These are phyloP conservation scores for Eremophila alpestris DNA, from an alignment of 2,797 vertebrate genomes.

Conservation along the genomic window DNA sequence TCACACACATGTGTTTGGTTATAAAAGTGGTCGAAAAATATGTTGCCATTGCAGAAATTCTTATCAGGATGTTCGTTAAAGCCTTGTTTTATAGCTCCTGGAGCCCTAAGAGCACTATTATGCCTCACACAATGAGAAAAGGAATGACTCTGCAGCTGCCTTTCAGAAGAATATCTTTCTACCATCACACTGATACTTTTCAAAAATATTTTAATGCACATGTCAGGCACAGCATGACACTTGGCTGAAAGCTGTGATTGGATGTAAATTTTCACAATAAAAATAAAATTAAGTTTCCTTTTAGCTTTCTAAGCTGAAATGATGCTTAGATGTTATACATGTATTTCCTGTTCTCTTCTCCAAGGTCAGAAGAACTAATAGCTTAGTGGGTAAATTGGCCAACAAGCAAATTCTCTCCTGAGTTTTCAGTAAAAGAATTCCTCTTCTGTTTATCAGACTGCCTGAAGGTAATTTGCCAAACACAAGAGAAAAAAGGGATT, in stretches of 20 bases:
- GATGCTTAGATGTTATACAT: background rate
- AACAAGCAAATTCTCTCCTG: background rate
- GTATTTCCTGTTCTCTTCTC: background rate
- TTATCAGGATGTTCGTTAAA: background rate
- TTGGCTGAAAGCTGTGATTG: background rate
- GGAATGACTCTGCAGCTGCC: background rate
- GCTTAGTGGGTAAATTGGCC: background rate
- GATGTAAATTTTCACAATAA: background rate
- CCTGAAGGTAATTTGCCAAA: background rate
- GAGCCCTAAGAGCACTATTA: background rate
- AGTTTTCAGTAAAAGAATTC: background rate
- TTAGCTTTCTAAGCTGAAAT: background rate
- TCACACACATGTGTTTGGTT: background rate
- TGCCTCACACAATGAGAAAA: background rate
- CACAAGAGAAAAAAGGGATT: background rate
- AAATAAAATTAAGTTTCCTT: background rate
- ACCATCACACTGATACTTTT: background rate
- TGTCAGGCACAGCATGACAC: background rate
- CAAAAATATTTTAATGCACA: background rate
- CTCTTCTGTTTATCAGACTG: background rate
- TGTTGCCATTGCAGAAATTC: background rate
- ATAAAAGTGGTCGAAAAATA: background rate
- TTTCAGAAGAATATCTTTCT: background rate
- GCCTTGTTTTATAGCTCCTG: background rate
- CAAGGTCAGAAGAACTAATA: conserved; percentile 20